A percentile compares a stretch with the other conserved stretches of the same genome.
Evolutionary conservation across 2,797 vertebrate genomes (phyloP).

Genomic region (Falco columbarius): DNA sequence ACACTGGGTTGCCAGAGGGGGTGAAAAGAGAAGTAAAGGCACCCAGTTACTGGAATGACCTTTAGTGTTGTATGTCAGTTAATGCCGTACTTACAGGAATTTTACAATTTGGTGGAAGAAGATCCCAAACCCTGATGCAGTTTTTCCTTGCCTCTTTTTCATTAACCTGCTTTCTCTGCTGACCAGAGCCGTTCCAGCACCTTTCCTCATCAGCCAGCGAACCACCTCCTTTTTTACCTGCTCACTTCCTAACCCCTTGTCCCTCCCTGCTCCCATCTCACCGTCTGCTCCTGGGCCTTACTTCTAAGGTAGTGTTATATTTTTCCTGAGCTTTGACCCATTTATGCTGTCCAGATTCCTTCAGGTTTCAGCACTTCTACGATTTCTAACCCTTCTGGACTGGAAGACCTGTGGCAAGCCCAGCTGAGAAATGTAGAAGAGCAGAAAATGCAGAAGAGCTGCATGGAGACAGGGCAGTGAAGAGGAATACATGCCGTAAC

Average conservation of each 20-base stretch:
- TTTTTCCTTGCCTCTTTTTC: neutral
- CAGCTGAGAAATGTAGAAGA: neutral
- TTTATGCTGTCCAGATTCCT: neutral
- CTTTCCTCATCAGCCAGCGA: neutral
- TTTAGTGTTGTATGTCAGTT: neutral
- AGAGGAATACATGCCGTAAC: neutral
- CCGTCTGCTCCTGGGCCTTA: fast-evolving
- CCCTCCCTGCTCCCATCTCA: neutral
- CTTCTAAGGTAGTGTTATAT: fast-evolving
- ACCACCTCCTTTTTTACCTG: neutral
- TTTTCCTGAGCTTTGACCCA: neutral
- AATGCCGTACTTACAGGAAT: neutral
- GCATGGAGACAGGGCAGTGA: neutral
- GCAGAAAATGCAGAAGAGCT: neutral
- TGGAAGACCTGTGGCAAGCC: neutral
- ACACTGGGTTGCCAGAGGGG: neutral
- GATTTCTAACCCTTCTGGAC: neutral
- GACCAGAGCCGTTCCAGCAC: neutral
- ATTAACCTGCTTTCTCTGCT: neutral
- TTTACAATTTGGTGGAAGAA: neutral
- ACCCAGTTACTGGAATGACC: neutral
- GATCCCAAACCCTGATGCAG: neutral
- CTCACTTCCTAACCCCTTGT: neutral
- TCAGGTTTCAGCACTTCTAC: neutral
- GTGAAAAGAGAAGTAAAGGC: neutral